Conservation (phyloP, 2,113 vertebrate species). For the Silurus asotus region DNA sequence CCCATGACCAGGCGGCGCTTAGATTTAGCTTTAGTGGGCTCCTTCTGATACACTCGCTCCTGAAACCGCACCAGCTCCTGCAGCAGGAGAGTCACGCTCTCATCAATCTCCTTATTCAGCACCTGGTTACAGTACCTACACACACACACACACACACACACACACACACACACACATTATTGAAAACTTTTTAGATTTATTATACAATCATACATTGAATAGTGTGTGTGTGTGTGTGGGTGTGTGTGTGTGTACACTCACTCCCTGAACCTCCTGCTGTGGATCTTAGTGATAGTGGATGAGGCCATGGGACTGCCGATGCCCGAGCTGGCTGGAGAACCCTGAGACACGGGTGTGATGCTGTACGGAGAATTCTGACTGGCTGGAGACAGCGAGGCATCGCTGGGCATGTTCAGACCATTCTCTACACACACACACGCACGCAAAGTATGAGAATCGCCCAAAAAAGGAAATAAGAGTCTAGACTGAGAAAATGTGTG, state of each 20-base stretch:
- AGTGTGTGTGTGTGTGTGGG: slow-evolving; percentile 15
- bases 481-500: background rate
- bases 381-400: slow-evolving; percentile 92
- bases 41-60: slow-evolving; percentile 93
- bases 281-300: slow-evolving; percentile 95
- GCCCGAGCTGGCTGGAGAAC: slow-evolving; percentile 93
- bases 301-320: slow-evolving; percentile 97
- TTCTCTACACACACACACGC: slow-evolving; percentile 65
- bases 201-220: too few relatives aligned
- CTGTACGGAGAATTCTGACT: slow-evolving; percentile 98
- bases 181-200: too few relatives aligned
- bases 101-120: slow-evolving; percentile 97
- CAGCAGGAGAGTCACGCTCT: slow-evolving; percentile 90
- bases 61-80: slow-evolving; percentile 98
- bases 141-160: slow-evolving; percentile 21
- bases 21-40: slow-evolving; percentile 90
- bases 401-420: slow-evolving; percentile 91
- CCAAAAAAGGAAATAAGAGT: background rate
- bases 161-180: background rate
- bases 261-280: slow-evolving; percentile 98
- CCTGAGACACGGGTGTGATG: slow-evolving; percentile 97
- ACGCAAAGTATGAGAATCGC: background rate
- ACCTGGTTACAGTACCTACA: slow-evolving; percentile 97
- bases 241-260: slow-evolving; percentile 68
- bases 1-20: slow-evolving; percentile 96